Evolutionary conservation across 2,113 vertebrate species (phyloP).

Genomic region (Pampusana beccarii): DNA sequence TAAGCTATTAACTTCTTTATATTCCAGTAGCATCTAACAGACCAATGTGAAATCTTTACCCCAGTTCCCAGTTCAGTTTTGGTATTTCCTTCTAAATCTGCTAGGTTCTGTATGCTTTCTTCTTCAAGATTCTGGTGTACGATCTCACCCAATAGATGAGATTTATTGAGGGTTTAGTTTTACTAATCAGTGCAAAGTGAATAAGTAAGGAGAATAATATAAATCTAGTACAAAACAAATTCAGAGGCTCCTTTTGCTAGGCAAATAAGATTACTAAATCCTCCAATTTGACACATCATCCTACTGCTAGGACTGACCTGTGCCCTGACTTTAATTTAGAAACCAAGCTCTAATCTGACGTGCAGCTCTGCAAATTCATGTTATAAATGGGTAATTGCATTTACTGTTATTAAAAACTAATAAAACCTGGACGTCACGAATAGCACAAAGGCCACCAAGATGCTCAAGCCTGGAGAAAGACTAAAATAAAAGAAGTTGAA

Average conservation of each 20-base stretch:
- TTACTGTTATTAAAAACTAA: background rate
- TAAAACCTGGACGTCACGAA: background rate
- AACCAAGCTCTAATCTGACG: background rate
- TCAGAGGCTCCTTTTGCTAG: background rate
- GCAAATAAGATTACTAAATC: background rate
- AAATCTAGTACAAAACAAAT: background rate
- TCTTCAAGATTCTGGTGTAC: background rate
- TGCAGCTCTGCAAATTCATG: background rate
- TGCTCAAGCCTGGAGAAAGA: background rate
- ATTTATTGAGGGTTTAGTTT: background rate
- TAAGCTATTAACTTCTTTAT: constrained; percentile 11
- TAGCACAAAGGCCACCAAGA: background rate
- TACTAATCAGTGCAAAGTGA: background rate
- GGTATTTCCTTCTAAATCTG: background rate
- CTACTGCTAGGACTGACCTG: background rate
- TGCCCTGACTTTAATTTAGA: background rate
- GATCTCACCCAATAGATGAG: background rate
- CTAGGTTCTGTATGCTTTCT: background rate
- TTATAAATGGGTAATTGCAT: background rate
- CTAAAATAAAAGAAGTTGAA: background rate
- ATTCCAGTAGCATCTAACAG: background rate
- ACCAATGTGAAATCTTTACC: background rate
- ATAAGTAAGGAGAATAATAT: background rate
- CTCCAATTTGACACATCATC: background rate
- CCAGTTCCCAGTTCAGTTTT: background rate